phyloP scores from a whole-genome alignment of 2,113 vertebrate species.

The Phasianus colchicus region DNA sequence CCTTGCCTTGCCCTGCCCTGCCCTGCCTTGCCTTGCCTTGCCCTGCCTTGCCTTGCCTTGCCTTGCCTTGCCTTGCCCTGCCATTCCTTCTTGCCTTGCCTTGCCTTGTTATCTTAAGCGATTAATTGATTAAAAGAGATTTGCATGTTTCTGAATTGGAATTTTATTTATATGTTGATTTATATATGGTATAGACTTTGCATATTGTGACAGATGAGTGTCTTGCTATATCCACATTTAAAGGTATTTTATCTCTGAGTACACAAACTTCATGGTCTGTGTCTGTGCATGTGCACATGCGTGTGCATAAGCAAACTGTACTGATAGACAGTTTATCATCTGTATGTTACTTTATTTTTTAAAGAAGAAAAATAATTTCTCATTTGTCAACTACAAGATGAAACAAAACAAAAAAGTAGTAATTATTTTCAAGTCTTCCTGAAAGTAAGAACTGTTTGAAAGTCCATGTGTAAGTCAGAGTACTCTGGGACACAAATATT shows the following conservation, averaged over 20 bases:
- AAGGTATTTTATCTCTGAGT: background rate
- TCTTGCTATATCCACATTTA: background rate
- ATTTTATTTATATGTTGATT: background rate
- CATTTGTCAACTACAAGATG: constrained; percentile 53
- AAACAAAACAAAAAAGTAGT: background rate
- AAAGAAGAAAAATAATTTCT: constrained; percentile 38
- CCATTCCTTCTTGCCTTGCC: too few relatives aligned
- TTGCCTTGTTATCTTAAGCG: background rate
- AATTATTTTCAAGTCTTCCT: background rate
- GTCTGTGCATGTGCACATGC: background rate
- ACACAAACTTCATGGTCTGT: background rate
- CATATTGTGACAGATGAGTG: background rate
- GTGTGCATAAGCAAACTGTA: background rate
- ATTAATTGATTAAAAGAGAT: background rate
- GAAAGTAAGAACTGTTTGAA: constrained; percentile 23
- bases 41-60: too few relatives aligned
- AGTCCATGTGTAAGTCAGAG: background rate
- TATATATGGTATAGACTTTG: background rate
- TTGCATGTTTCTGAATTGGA: background rate
- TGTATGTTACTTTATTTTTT: constrained; percentile 1
- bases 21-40: too few relatives aligned
- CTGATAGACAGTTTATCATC: constrained; percentile 18
- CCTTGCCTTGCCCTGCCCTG: too few relatives aligned
- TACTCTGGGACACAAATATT: background rate
- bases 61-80: too few relatives aligned